A percentile compares a stretch with the other conserved stretches of the same genome.
phyloP scores from a whole-genome alignment of 2,888 invertebrate genomes.

The Ormia ochracea region DNA sequence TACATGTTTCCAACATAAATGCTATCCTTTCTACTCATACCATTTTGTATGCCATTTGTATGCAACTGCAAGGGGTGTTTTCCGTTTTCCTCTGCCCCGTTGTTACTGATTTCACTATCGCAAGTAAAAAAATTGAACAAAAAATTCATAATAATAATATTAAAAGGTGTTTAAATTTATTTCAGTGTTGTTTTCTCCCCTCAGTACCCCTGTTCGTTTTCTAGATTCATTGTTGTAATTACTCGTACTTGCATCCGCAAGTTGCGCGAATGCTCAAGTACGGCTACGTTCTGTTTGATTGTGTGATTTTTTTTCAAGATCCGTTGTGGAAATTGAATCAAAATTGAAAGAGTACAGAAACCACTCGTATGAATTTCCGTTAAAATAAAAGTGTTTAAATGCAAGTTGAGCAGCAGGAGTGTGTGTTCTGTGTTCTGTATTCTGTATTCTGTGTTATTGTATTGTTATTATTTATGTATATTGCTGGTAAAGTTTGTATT shows the following conservation, averaged over 20 bases:
- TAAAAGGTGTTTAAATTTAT: slow-evolving; percentile 17
- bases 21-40: slow-evolving; percentile 53
- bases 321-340: slow-evolving; percentile 60
- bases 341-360: slow-evolving; percentile 30
- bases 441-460: background rate
- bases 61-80: slow-evolving; percentile 44
- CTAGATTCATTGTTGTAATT: slow-evolving; percentile 45
- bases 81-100: slow-evolving; percentile 12
- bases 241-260: slow-evolving; percentile 57
- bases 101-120: slow-evolving; percentile 34
- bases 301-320: slow-evolving; percentile 49
- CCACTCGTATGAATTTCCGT: slow-evolving; percentile 56
- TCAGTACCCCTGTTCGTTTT: no score
- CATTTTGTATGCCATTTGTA: background rate
- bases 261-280: slow-evolving; percentile 5
- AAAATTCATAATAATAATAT: background rate
- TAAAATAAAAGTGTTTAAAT: slow-evolving; percentile 45
- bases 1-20: slow-evolving; percentile 21
- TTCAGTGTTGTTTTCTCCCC: background rate
- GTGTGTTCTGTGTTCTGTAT: background rate
- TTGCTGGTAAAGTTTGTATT: slow-evolving; percentile 1
- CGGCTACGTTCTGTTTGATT: slow-evolving; percentile 28
- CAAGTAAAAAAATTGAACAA: background rate
- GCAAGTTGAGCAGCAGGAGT: background rate
- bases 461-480: slow-evolving; percentile 10